Percentiles rank a stretch among this genome's conserved stretches.
Conservation (phyloP, 2,888 invertebrate genomes). For the Cephonodes hylas region DNA sequence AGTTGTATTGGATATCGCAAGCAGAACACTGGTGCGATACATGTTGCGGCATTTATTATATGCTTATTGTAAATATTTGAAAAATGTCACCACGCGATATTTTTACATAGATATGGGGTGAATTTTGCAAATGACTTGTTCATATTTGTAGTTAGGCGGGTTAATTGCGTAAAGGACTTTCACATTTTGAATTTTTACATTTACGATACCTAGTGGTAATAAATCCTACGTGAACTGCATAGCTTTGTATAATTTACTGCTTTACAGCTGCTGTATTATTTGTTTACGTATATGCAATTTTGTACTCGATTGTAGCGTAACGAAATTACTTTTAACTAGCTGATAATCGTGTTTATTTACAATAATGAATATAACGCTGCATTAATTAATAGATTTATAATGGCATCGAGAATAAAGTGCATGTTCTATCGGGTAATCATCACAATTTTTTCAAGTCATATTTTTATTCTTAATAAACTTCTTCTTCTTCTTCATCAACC, state of each 20-base stretch:
- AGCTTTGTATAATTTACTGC: background rate
- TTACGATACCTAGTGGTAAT: background rate
- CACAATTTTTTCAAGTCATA: too few species aligned
- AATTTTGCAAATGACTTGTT: background rate
- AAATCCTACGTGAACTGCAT: background rate
- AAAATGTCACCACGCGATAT: background rate
- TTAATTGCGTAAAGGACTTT: conserved; percentile 7
- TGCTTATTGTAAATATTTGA: conserved; percentile 4
- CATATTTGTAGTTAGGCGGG: conserved; percentile 9
- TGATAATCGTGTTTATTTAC: too few species aligned
- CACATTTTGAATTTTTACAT: background rate
- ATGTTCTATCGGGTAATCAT: too few species aligned
- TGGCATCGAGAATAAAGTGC: too few species aligned
- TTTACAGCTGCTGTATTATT: background rate
- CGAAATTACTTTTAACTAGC: too few species aligned
- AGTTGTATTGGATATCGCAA: conserved; percentile 18
- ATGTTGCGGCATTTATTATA: background rate
- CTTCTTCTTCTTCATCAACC: too few species aligned
- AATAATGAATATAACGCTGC: too few species aligned
- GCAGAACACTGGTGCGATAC: conserved; percentile 1
- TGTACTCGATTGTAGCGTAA: too few species aligned
- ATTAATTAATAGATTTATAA: too few species aligned
- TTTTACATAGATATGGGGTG: conserved; percentile 5
- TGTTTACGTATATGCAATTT: too few species aligned
- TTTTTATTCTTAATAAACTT: too few species aligned